Base-by-base conservation (phyloP, 2,113 vertebrate species). In the Solea senegalensis region DNA sequence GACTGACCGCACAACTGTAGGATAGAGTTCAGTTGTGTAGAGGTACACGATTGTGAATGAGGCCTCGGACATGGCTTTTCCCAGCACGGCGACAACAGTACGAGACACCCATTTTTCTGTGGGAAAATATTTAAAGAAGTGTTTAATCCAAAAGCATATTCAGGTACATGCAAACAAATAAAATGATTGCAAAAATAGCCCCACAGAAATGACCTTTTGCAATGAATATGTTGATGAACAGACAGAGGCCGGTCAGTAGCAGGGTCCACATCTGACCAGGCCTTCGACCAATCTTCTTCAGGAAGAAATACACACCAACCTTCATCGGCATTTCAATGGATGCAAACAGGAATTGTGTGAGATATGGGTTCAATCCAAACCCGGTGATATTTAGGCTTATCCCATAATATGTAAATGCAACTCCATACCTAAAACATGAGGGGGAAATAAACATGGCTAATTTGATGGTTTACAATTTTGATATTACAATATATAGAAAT, bases 21-120 rank as follows among this genome's bases (percentile, higher is more conserved):
- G 96, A 80, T 93, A 97, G 64, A 97, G 86, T 76, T 97, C 97
- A 0, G 93, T 94, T 1, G 95, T 96, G 83, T 92, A 96, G 65
- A 98, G 82, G 84, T 60, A 94, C 7, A 94, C 72, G 0, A 94
- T 94, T 0, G 94, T 96, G 84, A 97, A 98, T 0, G 96, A 93
- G 44, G 92, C 94, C 86, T 97, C 96, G 7, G 95, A 95, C 72
- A 94, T 86, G 13, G 91, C 91, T 88, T 97, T 97, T 55, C 94
- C 96, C 46, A 93, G 39, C 41, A 95, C 46, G 0, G 89, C 94
- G 28, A 96, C 71, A 44, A 91, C 10, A 0, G 94, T 95, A 44
- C 91, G 91, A 82, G 91, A 56, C 7, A 89, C 27, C 78, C 72
- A 84, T 74, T 89, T 72, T 27, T 92, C 95, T 96, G 69, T 69